Evolutionary conservation across 2,888 invertebrate genomes (phyloP), one percentile per base, ranked within the genome.

Genomic region (Theodoxus fluviatilis): DNA sequence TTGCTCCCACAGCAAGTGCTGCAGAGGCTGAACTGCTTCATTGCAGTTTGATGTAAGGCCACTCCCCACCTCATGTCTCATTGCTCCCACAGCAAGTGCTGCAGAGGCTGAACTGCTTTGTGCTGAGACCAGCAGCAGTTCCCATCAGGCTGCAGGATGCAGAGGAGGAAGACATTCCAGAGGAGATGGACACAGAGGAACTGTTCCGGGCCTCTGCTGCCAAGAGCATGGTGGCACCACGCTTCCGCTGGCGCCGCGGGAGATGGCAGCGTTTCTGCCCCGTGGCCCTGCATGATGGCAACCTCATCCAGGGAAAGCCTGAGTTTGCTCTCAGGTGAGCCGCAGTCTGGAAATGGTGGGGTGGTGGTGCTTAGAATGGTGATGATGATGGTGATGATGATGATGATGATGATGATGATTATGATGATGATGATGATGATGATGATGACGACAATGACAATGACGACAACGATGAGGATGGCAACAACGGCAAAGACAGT

Each of bases 261-360:
- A 76, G 80, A 33, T 87, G 86, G 85, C 70, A 83, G 57, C 77
- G 83, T 28, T 79, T 80, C 68, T 87, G 87, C 76, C 87, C 87
- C 6, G 87, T 87, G 25, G 83, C 86, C 38, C 76, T 87, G 9
- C 79, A 81, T 71, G 85, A 87, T 63, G 87, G 87, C 28, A 83
- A 83, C 66, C 75, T 86, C 9, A 70, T 79, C 3, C 80, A 77
- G 2, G 87, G 87, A 35, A 85, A 85, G 75, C 81, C 86, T 35
- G 86, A 87, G 72, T 82, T 81, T 80, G 83, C 84, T 71, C 86
- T 86, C 57, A 83, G 85, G 87, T 87, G 70, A 67, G 69, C 15
- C 3, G 7, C 1, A 63, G 15, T 6, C 22, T 22, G 52, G 18
- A 3, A 52, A 25, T 22, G 52, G 25, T n/a, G 18, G 52, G 25